Conservation (phyloP, 2,888 invertebrate species). For the Acleris cristana region DNA sequence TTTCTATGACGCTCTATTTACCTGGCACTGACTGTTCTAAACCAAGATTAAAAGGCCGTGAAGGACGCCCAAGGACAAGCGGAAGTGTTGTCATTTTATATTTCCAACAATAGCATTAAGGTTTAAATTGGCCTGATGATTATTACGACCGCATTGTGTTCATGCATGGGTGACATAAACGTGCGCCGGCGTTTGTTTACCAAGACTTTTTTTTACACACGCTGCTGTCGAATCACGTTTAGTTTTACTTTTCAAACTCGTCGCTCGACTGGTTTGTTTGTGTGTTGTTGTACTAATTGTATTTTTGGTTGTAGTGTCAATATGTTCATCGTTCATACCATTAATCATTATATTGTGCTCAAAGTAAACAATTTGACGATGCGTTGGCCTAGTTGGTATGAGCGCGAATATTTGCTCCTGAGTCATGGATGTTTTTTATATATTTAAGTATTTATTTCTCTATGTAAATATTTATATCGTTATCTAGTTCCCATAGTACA, state of each 20-base stretch:
- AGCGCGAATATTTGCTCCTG: too few relatives aligned
- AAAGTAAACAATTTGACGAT: too few relatives aligned
- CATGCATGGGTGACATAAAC: constrained; percentile 63
- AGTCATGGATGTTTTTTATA: too few relatives aligned
- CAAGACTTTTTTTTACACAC: constrained; percentile 9
- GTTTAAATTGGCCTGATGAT: constrained; percentile 34
- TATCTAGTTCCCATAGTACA: too few relatives aligned
- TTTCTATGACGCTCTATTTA: too few relatives aligned
- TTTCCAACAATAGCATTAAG: constrained; percentile 4
- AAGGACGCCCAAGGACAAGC: constrained; percentile 54
- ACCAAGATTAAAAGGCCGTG: constrained; percentile 47
- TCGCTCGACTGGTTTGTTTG: constrained; percentile 10
- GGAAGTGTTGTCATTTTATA: constrained; percentile 21
- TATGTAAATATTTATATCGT: too few relatives aligned
- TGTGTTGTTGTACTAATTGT: constrained; percentile 17
- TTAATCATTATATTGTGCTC: too few relatives aligned
- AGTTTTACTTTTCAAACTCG: constrained; percentile 29
- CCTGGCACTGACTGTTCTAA: not conserved
- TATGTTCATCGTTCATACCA: too few relatives aligned
- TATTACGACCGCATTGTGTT: constrained; percentile 55
- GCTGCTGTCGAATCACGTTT: constrained; percentile 8
- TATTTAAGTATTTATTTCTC: too few relatives aligned
- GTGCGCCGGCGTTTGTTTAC: constrained; percentile 35
- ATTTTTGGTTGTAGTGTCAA: too few relatives aligned
- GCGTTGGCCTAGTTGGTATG: too few relatives aligned